phyloP scores from a whole-genome alignment of 2,797 vertebrate species.

The Octomys mimax region DNA sequence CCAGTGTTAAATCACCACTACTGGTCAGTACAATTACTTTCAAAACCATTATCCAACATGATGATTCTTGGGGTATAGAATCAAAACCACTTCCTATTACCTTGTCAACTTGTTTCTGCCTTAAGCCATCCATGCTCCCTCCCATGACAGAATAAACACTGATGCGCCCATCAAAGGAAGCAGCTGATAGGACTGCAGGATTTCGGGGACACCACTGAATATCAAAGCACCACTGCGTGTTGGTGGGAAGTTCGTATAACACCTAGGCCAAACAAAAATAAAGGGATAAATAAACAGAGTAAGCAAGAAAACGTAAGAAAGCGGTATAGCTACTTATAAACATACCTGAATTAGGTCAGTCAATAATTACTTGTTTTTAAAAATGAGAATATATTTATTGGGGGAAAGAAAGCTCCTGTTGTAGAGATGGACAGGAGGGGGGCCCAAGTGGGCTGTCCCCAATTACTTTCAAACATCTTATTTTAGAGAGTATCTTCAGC shows the following conservation, averaged over 20 bases:
- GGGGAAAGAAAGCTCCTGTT: too few relatives aligned
- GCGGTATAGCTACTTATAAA: not conserved
- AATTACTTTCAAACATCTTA: not conserved
- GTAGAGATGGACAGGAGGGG: too few relatives aligned
- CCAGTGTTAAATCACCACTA: not conserved
- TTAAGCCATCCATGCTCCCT: constrained; percentile 92
- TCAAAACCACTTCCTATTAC: constrained; percentile 84
- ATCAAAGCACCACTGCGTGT: constrained; percentile 98
- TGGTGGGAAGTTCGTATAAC: constrained; percentile 96
- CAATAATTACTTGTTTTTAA: not conserved
- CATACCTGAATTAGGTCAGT: not conserved
- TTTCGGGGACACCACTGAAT: constrained; percentile 99
- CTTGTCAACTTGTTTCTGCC: constrained; percentile 95
- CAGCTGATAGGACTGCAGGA: constrained; percentile 96
- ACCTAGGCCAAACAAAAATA: constrained; percentile 89
- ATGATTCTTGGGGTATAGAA: not conserved
- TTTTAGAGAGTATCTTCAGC: not conserved
- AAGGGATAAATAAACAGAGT: not conserved
- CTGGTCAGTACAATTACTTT: not conserved
- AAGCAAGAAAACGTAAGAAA: constrained; percentile 44
- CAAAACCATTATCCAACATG: constrained; percentile 5
- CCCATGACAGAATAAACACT: constrained; percentile 98
- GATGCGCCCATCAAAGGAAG: constrained; percentile 96
- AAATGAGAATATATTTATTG: too few relatives aligned
- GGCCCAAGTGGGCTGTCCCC: too few relatives aligned